phyloP scores from a whole-genome alignment of 1,140 invertebrate species.

The Steinernema khuongi region DNA sequence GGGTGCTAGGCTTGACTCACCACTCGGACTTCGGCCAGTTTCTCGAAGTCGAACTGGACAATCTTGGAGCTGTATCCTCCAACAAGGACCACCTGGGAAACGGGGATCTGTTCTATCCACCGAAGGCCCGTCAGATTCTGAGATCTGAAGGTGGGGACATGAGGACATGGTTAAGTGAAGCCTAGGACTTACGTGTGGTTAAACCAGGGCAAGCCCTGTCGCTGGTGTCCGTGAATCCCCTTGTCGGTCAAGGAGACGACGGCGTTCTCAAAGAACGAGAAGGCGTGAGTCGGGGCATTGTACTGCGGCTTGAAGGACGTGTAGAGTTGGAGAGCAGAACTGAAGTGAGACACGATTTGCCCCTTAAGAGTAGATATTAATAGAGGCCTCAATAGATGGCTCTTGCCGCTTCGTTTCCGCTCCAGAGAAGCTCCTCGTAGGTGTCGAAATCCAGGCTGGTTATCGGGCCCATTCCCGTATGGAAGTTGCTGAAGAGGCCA shows the following conservation, averaged over 20 bases:
- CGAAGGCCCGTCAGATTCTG: neutral
- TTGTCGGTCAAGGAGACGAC: neutral
- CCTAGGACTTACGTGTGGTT: neutral
- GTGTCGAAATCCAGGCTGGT: neutral
- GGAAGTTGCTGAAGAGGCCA: neutral
- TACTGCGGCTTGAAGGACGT: neutral
- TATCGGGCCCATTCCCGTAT: neutral
- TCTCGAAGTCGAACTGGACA: neutral
- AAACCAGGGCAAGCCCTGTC: neutral
- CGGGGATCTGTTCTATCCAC: neutral
- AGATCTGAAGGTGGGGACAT: neutral
- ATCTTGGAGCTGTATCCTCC: neutral
- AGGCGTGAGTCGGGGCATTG: neutral
- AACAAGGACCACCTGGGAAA: neutral
- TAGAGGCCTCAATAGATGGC: neutral
- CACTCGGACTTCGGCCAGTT: neutral
- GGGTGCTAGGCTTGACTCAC: neutral
- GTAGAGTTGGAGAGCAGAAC: neutral
- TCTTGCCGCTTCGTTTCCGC: neutral
- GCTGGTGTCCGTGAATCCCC: neutral
- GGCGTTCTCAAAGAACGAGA: neutral
- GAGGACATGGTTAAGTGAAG: neutral
- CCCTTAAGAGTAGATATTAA: neutral
- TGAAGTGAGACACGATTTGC: neutral
- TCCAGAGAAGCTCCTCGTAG: slow-evolving; percentile 11